A percentile compares a stretch with the other conserved stretches of the same genome.
Evolutionary conservation across 2,797 vertebrate genomes (phyloP).

Genomic region (Etheostoma nigrum): DNA sequence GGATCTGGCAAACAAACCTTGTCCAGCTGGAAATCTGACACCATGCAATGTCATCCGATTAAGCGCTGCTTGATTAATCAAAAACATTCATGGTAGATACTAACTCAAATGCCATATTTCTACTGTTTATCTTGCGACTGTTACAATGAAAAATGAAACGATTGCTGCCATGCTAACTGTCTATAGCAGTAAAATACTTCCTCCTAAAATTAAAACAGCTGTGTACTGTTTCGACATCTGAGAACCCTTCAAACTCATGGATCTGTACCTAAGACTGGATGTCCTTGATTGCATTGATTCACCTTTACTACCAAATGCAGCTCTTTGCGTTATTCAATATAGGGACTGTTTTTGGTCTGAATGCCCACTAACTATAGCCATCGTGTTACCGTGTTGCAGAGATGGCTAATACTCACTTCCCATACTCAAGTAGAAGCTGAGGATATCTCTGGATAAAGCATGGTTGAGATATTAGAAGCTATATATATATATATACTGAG

Average conservation of each 20-base stretch:
- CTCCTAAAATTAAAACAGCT: neutral
- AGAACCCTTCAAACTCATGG: neutral
- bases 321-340: neutral
- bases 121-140: neutral
- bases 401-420: neutral
- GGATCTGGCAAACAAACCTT: neutral
- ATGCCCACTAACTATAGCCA: neutral
- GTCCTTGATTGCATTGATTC: neutral
- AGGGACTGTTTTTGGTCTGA: neutral
- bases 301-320: neutral
- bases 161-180: neutral
- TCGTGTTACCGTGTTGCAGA: no score
- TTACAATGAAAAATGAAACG: neutral
- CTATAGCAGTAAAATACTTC: constrained; percentile 3
- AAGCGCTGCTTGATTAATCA: neutral
- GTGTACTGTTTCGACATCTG: neutral
- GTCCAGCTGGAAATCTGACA: neutral
- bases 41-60: neutral
- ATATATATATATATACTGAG: no score
- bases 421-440: no score
- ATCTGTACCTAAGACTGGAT: neutral
- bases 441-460: no score
- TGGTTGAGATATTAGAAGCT: no score
- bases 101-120: neutral
- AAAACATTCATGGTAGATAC: neutral